Base-by-base conservation (phyloP, 2,797 vertebrate species). In the Sebastes hubbsi region DNA sequence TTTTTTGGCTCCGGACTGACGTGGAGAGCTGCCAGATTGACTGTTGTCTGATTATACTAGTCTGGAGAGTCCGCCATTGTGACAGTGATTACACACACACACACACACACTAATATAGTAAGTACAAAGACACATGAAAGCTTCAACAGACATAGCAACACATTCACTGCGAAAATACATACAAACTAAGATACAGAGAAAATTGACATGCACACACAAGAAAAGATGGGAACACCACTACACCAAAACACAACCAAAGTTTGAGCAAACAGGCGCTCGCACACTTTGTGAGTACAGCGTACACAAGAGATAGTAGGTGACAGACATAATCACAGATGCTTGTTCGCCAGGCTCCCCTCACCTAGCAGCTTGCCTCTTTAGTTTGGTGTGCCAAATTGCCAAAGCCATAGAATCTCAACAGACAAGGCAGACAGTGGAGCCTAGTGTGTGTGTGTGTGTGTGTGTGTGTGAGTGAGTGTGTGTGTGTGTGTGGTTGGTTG, bases 281-380 rank as follows among this genome's bases (percentile, higher is more conserved):
- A 72, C 62, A 78, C 65, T 85, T 78, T 67, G 72, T 80, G 70
- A 72, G 65, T 78, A 30, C 73, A 65, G 67, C 80, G 63, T 77
- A 85, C 88, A 86, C 87, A 79, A 84, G 89, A 89, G 86, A 91
- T 80, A 73, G 81, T 66, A 91, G 89, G 91, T 90, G 93, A 92
- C 92, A 93, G 92, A 93, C 91, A 93, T 59, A 87, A 87, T 87
- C 90, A 89, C 91, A 94, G 91, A 93, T 92, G 92, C 90, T 90
- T 89, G 86, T 94, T 92, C 68, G 75, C 88, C 86, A 89, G 86
- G 74, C 88, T 91, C 67, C 88, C 86, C 83, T 93, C 88, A 92
- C 90, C 91, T 91, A 93, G 91, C 94, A 94, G 92, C 92, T 92
- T 94, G 88, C 70, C 89, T 87, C 83, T 89, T 54, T 89, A 84